Base-by-base conservation (phyloP, 2,797 vertebrate species). In the Anguilla pacifica region DNA sequence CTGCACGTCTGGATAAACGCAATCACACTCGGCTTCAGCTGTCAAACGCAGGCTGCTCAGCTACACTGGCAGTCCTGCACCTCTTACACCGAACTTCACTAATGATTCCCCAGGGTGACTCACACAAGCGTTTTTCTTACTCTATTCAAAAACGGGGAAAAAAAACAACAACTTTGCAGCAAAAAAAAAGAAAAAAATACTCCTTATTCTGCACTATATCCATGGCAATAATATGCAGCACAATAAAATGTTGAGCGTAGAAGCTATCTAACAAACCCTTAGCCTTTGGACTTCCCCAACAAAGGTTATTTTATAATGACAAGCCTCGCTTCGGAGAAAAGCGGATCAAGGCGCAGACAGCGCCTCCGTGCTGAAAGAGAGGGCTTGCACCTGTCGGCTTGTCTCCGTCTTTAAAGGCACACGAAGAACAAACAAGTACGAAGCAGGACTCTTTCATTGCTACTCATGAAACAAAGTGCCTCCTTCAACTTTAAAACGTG, bases 401-500 rank as follows among this genome's bases (percentile, higher is more conserved):
- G n/a, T 74, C 51, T 53, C 85, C 10, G 74, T 55, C 85, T 77
- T 86, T 86, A 86, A 35, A 53, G 49, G 28, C 70, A 35, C 28
- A 9, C 4, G 51, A 22, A 53, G 15, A 17, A 57, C 25, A 53
- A 55, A 86, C 31, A 13, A 22, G 70, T 39, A 86, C 93, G 92
- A 94, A 92, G 94, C 70, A 91, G 55, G 77, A 87, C 59, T 67
- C 85, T 92, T 87, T 92, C 86, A 90, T 91, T 91, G 89, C 77
- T 88, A 87, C 90, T 92, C 88, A 55, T 49, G 91, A 92, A 86
- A 93, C 92, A 89, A 89, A 84, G 88, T 91, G 89, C 90, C 89
- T 92, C 72, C 88, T 92, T 86, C 89, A 89, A 92, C 94, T 94
- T 94, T 91, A 94, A 94, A 94, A 93, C 3, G 5, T 35, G 11